Conservation (phyloP, 2,797 vertebrate genomes). For the Botia almorhae region DNA sequence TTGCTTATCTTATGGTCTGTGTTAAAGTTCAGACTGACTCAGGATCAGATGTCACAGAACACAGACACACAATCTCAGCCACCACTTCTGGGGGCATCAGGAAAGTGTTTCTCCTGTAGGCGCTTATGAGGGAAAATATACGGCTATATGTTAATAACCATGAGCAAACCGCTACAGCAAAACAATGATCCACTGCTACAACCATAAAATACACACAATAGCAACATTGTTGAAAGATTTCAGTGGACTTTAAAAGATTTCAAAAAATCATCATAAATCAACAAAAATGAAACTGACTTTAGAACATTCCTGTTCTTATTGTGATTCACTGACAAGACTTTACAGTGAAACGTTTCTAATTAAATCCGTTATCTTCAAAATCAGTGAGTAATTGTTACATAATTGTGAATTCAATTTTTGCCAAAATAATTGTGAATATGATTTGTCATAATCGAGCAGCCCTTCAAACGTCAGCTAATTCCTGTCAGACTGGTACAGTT, state of each 20-base stretch:
- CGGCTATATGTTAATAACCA: background rate
- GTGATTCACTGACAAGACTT: too few species aligned
- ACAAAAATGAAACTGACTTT: too few species aligned
- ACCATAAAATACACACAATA: background rate
- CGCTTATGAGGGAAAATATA: background rate
- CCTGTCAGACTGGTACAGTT: background rate
- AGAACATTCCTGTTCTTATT: too few species aligned
- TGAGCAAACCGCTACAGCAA: background rate
- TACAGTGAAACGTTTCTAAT: too few species aligned
- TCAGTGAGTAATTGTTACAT: too few species aligned
- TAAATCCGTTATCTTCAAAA: too few species aligned
- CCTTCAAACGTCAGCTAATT: background rate
- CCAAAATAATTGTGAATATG: too few species aligned
- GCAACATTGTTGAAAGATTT: too few species aligned
- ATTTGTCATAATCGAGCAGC: too few species aligned
- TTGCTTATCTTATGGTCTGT: background rate
- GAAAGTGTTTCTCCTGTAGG: background rate
- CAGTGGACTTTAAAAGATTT: too few species aligned
- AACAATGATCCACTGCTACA: background rate
- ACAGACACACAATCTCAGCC: background rate
- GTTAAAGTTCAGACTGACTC: background rate
- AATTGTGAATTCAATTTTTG: too few species aligned
- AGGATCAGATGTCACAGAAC: background rate
- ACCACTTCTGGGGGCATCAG: background rate
- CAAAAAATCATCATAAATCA: too few species aligned